These are phyloP conservation scores for Drosophila lacteicornis DNA, from an alignment of 1,140 invertebrate species.

Conservation along the genomic window DNA sequence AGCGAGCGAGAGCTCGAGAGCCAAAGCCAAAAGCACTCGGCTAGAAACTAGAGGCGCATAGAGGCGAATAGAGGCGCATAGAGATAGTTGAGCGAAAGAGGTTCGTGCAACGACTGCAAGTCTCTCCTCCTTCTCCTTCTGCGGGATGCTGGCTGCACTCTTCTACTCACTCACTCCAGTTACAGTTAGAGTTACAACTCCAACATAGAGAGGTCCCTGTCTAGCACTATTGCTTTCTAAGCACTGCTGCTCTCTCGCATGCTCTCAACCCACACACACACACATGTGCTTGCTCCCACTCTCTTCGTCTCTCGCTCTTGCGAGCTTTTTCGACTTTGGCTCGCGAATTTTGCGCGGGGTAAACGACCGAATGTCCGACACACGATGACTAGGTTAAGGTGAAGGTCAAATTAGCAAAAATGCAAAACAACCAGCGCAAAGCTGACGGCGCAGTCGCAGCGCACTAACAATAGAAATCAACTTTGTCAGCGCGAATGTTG, in stretches of 20 bases:
- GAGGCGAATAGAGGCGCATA: neutral
- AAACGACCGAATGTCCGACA: conserved; percentile 85
- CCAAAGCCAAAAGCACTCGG: conserved; percentile 51
- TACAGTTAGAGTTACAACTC: neutral
- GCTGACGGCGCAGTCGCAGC: conserved; percentile 68
- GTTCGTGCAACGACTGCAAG: neutral
- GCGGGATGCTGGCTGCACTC: conserved; percentile 1
- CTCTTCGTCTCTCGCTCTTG: conserved; percentile 1
- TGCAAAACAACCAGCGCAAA: conserved; percentile 61
- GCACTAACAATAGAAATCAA: conserved; percentile 78
- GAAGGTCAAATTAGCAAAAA: conserved; percentile 84
- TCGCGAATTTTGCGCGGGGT: conserved; percentile 57
- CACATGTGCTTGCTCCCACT: conserved; percentile 1
- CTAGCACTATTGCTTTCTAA: conserved; percentile 9
- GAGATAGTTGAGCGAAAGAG: conserved; percentile 59
- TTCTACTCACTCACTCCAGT: neutral
- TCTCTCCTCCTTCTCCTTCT: neutral
- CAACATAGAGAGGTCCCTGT: neutral
- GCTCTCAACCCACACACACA: conserved; percentile 4
- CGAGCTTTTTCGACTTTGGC: conserved; percentile 51
- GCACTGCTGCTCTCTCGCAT: neutral
- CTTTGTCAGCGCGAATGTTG: conserved; percentile 63
- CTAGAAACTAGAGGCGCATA: conserved; percentile 41
- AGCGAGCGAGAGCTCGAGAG: conserved; percentile 25
- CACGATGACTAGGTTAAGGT: conserved; percentile 85